phyloP scores from a whole-genome alignment of 2,113 vertebrate genomes.

The Nothoprocta perdicaria region DNA sequence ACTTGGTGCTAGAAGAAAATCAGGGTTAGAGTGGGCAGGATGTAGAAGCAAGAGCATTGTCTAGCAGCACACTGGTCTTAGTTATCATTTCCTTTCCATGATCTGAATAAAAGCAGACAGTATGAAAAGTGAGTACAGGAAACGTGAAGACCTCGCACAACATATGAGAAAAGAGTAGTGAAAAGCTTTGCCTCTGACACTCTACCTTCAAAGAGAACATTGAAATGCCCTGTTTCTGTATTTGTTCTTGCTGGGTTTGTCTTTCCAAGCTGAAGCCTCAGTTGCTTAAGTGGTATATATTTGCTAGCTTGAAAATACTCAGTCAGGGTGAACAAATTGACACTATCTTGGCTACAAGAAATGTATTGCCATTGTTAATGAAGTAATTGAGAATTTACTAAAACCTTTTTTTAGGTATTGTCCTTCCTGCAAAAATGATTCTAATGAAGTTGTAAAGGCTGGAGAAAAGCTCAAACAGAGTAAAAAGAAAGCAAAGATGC shows the following conservation, averaged over 20 bases:
- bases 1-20: neutral
- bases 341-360: constrained; percentile 25
- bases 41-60: neutral
- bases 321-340: neutral
- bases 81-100: neutral
- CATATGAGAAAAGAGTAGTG: neutral
- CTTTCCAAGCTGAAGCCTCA: neutral
- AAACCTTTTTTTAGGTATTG: constrained; percentile 89
- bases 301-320: constrained; percentile 38
- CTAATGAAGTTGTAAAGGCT: constrained; percentile 95
- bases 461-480: constrained; percentile 97
- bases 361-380: constrained; percentile 32
- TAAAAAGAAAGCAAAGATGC: constrained; percentile 99
- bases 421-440: constrained; percentile 98
- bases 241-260: neutral
- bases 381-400: constrained; percentile 56
- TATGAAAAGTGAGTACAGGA: neutral
- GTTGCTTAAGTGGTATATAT: constrained; percentile 7
- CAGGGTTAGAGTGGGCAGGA: neutral
- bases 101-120: neutral
- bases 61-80: neutral
- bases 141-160: neutral
- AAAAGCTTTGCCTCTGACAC: neutral
- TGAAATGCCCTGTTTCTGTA: neutral
- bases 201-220: neutral